Base-by-base conservation (phyloP, 2,888 invertebrate genomes). In the Schizaphis graminum region DNA sequence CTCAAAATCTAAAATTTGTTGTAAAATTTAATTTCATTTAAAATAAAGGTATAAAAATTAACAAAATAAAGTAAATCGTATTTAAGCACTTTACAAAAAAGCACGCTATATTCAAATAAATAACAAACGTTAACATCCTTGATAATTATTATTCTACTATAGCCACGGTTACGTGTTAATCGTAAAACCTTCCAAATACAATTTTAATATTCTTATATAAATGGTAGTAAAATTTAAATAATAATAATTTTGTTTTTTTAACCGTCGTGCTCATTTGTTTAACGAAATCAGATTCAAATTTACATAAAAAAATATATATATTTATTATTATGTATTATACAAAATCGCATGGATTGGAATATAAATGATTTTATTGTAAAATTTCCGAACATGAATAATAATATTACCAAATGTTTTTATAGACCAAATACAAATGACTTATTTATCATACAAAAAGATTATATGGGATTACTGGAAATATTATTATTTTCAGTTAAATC, bases 41-140 rank as follows among this genome's bases (percentile, higher is more conserved):
- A 35, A n/a, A n/a, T 67, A 8, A 35, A 77, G 21, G 8, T 35
- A 35, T 8, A 35, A 35, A 77, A 77, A 77, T 77, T 77, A 77
- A 77, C 35, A 77, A 77, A 77, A 77, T 1, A 41, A 41, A 41
- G 41, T 41, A 41, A 35, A 77, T 24, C 35, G 21, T 77, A 35
- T 8, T 86, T 13, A 41, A 57, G 35, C 49, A 67, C 26, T 4
- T 49, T 13, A 89, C 28, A 13, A 49, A 49, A 67, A 49, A 67
- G 49, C 85, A 85, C 91, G 91, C 85, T 47, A 91, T 84, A 87
- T 92, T 61, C 26, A 87, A 92, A 92, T 92, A 87, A 92, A 92
- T 67, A 86, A 35, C 61, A 92, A 86, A 49, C 86, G 57, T 92
- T 87, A 92, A 92, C 87, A 49, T 87, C 16, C 61, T 61, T 3